Percentiles rank a stretch among this genome's conserved stretches.
These are phyloP conservation scores for Oryzias curvinotus DNA, from an alignment of 2,113 vertebrate species.

Conservation along the genomic window DNA sequence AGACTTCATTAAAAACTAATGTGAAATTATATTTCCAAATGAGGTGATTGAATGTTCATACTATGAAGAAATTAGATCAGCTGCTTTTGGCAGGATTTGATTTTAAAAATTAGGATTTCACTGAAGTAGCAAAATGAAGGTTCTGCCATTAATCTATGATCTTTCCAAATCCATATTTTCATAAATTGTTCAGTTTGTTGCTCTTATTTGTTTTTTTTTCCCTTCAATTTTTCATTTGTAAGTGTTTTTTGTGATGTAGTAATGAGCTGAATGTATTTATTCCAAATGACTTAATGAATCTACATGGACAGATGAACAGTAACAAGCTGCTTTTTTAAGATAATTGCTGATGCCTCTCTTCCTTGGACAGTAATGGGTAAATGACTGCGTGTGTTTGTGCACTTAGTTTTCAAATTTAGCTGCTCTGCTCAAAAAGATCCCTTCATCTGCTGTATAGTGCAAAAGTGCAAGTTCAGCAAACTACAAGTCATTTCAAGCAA, in stretches of 20 bases:
- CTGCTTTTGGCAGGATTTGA: too few species aligned
- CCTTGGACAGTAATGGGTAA: not conserved
- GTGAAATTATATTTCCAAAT: too few species aligned
- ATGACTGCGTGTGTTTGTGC: not conserved
- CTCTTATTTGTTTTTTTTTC: too few species aligned
- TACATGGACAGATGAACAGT: too few species aligned
- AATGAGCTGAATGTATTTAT: too few species aligned
- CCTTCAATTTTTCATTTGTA: not conserved
- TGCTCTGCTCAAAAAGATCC: conserved; percentile 31
- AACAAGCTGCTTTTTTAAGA: not conserved
- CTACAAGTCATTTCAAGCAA: conserved; percentile 36
- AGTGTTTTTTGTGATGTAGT: not conserved
- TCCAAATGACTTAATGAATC: too few species aligned
- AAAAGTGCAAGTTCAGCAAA: conserved; percentile 69
- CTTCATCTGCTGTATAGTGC: conserved; percentile 44
- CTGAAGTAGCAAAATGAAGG: too few species aligned
- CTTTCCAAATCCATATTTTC: not conserved
- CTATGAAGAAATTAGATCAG: too few species aligned
- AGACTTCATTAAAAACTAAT: too few species aligned
- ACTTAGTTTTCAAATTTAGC: conserved; percentile 42
- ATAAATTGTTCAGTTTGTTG: not conserved
- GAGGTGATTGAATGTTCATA: too few species aligned
- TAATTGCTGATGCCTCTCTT: not conserved
- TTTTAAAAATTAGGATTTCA: too few species aligned
- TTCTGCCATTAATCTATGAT: not conserved